Base-by-base conservation (phyloP, 2,888 invertebrate species). In the Cephonodes hylas region DNA sequence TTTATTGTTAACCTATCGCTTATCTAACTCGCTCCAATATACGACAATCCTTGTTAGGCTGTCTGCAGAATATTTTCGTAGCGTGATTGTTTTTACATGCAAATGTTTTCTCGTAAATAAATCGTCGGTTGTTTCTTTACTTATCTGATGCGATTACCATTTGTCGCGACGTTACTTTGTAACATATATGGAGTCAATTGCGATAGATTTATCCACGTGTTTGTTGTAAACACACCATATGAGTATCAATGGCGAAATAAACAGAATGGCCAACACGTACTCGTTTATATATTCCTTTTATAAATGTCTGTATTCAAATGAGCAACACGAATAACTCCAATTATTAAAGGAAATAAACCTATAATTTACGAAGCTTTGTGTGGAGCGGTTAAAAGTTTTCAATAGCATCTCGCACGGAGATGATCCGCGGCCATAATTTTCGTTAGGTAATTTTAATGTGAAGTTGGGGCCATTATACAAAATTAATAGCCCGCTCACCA, bases 401-500 rank as follows among this genome's bases (percentile, higher is more conserved):
- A 86, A 89, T 88, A 76, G 81, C 80, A 71, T 80, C 78, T 81
- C 79, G 70, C 69, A 75, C 77, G 68, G 73, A 69, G 65, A 71
- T 70, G 66, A 71, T 70, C 71, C 76, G 73, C 76, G 76, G 77
- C 80, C 80, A 85, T 87, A 83, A 86, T 83, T 88, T 88, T 83
- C 72, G 81, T 87, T 84, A 83, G 83, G 84, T 81, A 81, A 83
- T 79, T 83, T 83, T 80, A 86, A 89, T 84, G 80, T 81, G 83
- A 77, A 83, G 83, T 84, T 81, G 68, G 79, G 79, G 79, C 84
- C 85, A 89, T 90, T 89, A 89, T 86, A 83, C 77, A 79, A 85
- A 88, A 87, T 90, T 87, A 89, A 89, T 88, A 84, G 86, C 84
- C 83, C 76, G 80, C 81, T 86, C 88, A 80, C 83, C 88, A 88